phyloP scores from a whole-genome alignment of 2,797 vertebrate genomes.

The Arrhamphus sclerolepis region DNA sequence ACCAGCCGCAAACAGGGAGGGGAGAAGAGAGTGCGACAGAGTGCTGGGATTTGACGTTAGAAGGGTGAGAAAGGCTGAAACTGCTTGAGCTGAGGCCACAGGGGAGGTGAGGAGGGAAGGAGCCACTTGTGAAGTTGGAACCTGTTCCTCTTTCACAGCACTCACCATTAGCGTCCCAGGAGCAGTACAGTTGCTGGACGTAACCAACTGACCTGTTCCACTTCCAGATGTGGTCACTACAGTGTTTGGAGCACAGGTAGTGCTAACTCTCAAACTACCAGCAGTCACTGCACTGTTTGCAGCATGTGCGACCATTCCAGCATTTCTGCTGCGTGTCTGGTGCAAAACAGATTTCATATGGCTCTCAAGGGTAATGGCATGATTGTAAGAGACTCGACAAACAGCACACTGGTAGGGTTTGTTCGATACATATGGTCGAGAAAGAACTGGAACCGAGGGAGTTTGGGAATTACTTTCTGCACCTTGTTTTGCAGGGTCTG shows the following conservation, averaged over 20 bases:
- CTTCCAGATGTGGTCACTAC: conserved; percentile 59
- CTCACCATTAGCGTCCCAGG: conserved; percentile 72
- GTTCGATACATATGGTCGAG: conserved; percentile 82
- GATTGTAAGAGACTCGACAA: conserved; percentile 93
- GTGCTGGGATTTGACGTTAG: conserved; percentile 80
- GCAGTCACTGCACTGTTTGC: conserved; percentile 59
- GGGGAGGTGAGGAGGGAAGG: conserved; percentile 82
- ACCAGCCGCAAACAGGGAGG: conserved; percentile 76
- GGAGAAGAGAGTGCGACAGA: conserved; percentile 78
- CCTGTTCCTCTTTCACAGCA: conserved; percentile 77
- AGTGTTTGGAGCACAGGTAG: conserved; percentile 55
- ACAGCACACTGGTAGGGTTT: conserved; percentile 93
- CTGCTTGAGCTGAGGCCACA: conserved; percentile 82
- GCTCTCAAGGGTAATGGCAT: conserved; percentile 92
- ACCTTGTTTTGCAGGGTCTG: conserved; percentile 72
- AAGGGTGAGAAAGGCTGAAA: conserved; percentile 85
- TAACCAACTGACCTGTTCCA: conserved; percentile 66
- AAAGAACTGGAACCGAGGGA: conserved; percentile 51
- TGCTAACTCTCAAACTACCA: conserved; percentile 54
- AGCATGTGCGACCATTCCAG: conserved; percentile 77
- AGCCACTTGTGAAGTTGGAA: conserved; percentile 73
- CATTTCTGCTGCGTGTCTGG: conserved; percentile 88
- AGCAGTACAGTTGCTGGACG: conserved; percentile 69
- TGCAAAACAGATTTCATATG: conserved; percentile 90
- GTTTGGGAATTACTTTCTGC: conserved; percentile 60